Conservation (phyloP, 1,140 invertebrate species). For the Drosophila hydei region DNA sequence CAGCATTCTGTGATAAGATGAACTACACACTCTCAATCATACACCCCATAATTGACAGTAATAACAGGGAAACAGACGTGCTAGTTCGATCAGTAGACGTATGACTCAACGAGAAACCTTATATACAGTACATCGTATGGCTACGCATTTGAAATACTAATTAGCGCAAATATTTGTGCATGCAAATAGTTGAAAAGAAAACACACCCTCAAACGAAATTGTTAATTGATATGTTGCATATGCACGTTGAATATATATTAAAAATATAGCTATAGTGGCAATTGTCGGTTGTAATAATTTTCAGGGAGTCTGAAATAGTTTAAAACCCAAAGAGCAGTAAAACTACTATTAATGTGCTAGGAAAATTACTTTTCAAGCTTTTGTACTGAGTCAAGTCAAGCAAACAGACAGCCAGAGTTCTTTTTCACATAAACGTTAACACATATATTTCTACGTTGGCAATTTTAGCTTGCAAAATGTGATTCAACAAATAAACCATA, state of each 20-base stretch:
- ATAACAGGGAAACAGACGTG: slow-evolving; percentile 1
- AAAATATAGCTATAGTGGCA: too few relatives aligned
- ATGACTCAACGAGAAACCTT: slow-evolving; percentile 37
- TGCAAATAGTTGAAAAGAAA: slow-evolving; percentile 7
- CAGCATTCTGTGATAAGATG: slow-evolving; percentile 15
- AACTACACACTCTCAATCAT: not conserved
- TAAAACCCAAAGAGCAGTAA: too few relatives aligned
- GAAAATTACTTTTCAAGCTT: too few relatives aligned
- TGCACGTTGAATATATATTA: not conserved
- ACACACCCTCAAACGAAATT: slow-evolving; percentile 15
- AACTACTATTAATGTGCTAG: too few relatives aligned
- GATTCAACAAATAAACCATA: slow-evolving; percentile 4
- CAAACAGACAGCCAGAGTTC: not conserved
- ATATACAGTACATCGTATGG: slow-evolving; percentile 6
- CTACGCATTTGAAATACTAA: slow-evolving; percentile 41
- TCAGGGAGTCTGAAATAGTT: not conserved
- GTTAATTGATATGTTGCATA: slow-evolving; percentile 15
- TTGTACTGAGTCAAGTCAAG: not conserved
- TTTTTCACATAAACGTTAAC: too few relatives aligned
- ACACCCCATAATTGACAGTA: not conserved
- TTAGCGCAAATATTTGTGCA: slow-evolving; percentile 44
- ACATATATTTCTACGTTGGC: slow-evolving; percentile 3
- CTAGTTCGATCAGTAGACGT: not conserved
- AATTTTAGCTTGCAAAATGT: slow-evolving; percentile 9
- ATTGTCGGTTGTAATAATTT: not conserved